Conservation (phyloP, 2,888 invertebrate genomes). For the Athalia circularis region DNA sequence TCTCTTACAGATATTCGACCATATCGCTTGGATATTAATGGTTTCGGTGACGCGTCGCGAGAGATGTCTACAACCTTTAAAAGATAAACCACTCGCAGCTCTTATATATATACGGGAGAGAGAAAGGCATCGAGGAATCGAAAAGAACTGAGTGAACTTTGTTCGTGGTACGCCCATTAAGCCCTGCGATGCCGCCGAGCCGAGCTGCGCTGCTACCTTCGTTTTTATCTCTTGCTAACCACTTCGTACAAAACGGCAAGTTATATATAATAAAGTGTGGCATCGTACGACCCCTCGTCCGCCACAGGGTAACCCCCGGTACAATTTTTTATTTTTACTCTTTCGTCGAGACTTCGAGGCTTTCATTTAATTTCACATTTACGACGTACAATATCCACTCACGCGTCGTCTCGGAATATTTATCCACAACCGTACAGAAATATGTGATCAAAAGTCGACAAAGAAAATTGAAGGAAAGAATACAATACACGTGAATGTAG, state of each 20-base stretch:
- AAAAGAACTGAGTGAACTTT: constrained; percentile 2
- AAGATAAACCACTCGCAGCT: no score
- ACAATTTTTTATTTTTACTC: neutral
- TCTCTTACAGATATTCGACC: neutral
- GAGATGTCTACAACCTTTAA: constrained; percentile 16
- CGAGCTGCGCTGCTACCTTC: neutral
- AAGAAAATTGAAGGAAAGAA: neutral
- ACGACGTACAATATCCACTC: no score
- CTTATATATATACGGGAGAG: neutral
- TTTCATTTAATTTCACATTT: neutral
- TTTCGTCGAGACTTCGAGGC: neutral
- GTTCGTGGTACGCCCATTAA: constrained; percentile 42
- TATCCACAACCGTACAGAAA: neutral
- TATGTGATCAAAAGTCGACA: neutral
- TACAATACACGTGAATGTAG: neutral
- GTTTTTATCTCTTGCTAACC: constrained; percentile 45
- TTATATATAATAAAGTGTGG: constrained; percentile 46
- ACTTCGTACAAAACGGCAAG: constrained; percentile 43
- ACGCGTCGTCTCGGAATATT: neutral
- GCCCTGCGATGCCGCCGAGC: constrained; percentile 25
- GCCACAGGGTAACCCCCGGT: constrained; percentile 1
- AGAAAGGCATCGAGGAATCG: constrained; percentile 3
- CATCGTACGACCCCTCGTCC: constrained; percentile 38
- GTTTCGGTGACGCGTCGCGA: constrained; percentile 31
- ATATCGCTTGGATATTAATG: constrained; percentile 31